phyloP scores from a whole-genome alignment of 2,797 vertebrate genomes.

The Diglossa cyanea region DNA sequence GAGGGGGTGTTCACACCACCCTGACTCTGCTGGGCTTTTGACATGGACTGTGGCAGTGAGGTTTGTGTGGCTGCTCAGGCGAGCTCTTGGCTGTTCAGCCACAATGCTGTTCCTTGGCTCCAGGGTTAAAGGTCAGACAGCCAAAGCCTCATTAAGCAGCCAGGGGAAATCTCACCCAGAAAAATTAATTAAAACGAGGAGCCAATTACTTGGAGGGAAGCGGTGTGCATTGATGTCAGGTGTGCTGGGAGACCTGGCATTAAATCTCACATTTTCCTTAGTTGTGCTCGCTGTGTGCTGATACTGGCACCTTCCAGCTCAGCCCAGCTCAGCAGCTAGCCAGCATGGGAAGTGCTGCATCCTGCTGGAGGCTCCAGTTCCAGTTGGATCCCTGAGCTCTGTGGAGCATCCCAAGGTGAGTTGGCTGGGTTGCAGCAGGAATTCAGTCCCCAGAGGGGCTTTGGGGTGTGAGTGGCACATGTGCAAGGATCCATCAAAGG shows the following conservation, averaged over 20 bases:
- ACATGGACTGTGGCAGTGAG: neutral
- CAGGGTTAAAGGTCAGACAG: neutral
- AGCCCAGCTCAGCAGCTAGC: neutral
- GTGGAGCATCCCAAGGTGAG: neutral
- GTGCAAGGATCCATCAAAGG: accelerated
- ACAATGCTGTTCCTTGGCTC: neutral
- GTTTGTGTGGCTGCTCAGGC: neutral
- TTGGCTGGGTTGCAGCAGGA: neutral
- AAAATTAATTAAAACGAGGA: neutral
- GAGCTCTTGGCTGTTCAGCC: neutral
- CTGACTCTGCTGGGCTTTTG: neutral
- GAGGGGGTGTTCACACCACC: neutral
- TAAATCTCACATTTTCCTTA: neutral
- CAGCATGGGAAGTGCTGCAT: neutral
- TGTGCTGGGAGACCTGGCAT: neutral
- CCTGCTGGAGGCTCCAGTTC: neutral
- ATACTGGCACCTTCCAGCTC: neutral
- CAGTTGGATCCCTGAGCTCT: neutral
- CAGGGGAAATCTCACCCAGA: neutral
- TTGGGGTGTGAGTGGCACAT: accelerated
- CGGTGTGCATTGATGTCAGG: neutral
- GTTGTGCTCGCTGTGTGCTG: neutral
- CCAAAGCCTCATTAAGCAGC: neutral
- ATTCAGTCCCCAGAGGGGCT: neutral
- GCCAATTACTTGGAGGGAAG: neutral